These are phyloP conservation scores for Dermatemys mawii DNA, from an alignment of 2,113 vertebrate species.

Conservation along the genomic window DNA sequence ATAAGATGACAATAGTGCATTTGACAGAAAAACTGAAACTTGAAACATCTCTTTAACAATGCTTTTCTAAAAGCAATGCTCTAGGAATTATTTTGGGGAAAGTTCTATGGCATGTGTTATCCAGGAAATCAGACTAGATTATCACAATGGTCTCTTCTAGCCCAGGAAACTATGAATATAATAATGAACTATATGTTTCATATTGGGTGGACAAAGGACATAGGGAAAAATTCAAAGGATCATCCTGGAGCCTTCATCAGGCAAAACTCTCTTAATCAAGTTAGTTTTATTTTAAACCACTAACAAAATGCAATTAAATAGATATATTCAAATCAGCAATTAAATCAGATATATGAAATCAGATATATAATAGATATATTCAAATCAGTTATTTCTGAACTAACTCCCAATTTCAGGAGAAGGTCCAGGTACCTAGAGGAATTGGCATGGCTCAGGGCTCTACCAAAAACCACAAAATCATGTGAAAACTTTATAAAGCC, in stretches of 20 bases:
- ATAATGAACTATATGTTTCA: not conserved
- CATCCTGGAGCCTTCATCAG: not conserved
- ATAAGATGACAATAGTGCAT: not conserved
- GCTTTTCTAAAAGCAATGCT: not conserved
- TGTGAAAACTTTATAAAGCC: not conserved
- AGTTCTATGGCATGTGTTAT: not conserved
- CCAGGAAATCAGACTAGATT: not conserved
- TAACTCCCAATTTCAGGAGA: slow-evolving; percentile 8
- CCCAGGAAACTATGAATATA: not conserved
- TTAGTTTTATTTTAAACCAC: not conserved
- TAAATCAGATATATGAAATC: not conserved
- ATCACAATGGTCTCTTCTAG: not conserved
- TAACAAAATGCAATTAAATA: not conserved
- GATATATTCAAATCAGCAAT: not conserved
- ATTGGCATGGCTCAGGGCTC: not conserved
- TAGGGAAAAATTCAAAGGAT: not conserved
- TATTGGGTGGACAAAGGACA: not conserved
- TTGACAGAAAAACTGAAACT: not conserved
- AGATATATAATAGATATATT: not conserved
- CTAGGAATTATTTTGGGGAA: not conserved
- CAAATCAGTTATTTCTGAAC: not conserved
- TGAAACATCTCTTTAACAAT: not conserved
- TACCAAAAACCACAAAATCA: slow-evolving; percentile 1
- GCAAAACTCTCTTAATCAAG: not conserved
- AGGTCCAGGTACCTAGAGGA: not conserved